Conservation (phyloP, 1,140 invertebrate species). For the Lepidostoma basale region DNA sequence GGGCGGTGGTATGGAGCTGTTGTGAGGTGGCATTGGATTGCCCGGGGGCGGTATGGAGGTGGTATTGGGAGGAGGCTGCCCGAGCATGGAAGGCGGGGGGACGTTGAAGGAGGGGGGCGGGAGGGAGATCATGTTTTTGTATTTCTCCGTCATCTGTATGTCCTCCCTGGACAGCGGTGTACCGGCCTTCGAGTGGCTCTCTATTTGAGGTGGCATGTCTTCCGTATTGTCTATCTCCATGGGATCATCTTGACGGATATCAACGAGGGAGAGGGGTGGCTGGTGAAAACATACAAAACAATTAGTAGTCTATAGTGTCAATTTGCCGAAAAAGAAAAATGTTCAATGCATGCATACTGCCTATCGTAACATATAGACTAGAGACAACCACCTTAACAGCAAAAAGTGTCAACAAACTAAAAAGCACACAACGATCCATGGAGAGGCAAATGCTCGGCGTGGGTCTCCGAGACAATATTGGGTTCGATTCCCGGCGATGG, state of each 20-base stretch:
- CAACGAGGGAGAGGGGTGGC: conserved; percentile 26
- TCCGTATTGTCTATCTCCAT: conserved; percentile 57
- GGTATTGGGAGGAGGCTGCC: conserved; percentile 20
- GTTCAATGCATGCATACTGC: too few species aligned
- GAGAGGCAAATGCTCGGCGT: too few species aligned
- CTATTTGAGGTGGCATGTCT: conserved; percentile 36
- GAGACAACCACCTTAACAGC: too few species aligned
- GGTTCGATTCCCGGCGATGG: too few species aligned
- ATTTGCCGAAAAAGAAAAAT: too few species aligned
- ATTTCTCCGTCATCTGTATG: conserved; percentile 46
- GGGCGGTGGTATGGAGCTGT: conserved; percentile 8
- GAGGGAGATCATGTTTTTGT: conserved; percentile 55
- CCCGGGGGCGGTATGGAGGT: conserved; percentile 48
- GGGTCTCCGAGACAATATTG: too few species aligned
- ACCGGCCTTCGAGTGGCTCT: conserved; percentile 12
- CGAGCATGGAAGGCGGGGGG: conserved; percentile 38
- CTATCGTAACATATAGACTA: too few species aligned
- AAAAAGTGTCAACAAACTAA: too few species aligned
- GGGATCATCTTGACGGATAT: conserved; percentile 50
- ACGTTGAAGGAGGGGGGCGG: conserved; percentile 57
- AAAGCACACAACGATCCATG: too few species aligned
- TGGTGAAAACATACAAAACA: conserved; percentile 35
- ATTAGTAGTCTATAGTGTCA: too few species aligned
- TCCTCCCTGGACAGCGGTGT: conserved; percentile 50
- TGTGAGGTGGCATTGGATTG: conserved; percentile 1